These are phyloP conservation scores for Thymallus thymallus DNA, from an alignment of 2,113 vertebrate genomes.

Conservation along the genomic window DNA sequence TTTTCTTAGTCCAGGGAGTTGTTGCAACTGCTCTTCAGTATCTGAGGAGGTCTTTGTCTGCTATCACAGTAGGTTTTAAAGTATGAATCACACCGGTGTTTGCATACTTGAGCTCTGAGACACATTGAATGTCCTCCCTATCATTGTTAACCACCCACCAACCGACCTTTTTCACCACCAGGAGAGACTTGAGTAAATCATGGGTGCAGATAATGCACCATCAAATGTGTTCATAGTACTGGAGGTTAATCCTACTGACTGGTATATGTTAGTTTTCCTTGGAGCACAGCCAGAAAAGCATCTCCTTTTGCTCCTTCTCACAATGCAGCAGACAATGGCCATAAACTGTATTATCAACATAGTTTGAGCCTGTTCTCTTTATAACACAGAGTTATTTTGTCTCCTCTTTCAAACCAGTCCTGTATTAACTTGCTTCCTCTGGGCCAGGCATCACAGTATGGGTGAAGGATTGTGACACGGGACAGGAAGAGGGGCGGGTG, in stretches of 20 bases:
- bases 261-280: neutral
- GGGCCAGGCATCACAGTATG: slow-evolving; percentile 55
- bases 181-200: neutral
- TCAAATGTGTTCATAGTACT: too few species aligned
- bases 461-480: slow-evolving; percentile 36
- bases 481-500: slow-evolving; percentile 65
- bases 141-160: slow-evolving; percentile 9
- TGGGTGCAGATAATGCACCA: neutral
- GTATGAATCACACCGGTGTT: slow-evolving; percentile 56
- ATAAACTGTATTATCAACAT: neutral
- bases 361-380: too few species aligned
- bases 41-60: slow-evolving; percentile 19
- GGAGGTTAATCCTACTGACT: neutral
- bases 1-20: too few species aligned
- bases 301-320: neutral
- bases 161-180: slow-evolving; percentile 10
- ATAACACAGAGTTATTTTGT: too few species aligned
- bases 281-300: slow-evolving; percentile 16
- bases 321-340: neutral
- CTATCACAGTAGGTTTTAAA: slow-evolving; percentile 30
- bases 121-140: neutral
- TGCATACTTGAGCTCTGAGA: slow-evolving; percentile 60
- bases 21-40: too few species aligned
- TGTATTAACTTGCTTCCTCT: neutral
- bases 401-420: too few species aligned